A percentile compares a stretch with the other conserved stretches of the same genome.
Evolutionary conservation across 2,113 vertebrate genomes (phyloP).

Genomic region (Spilogale gracilis): DNA sequence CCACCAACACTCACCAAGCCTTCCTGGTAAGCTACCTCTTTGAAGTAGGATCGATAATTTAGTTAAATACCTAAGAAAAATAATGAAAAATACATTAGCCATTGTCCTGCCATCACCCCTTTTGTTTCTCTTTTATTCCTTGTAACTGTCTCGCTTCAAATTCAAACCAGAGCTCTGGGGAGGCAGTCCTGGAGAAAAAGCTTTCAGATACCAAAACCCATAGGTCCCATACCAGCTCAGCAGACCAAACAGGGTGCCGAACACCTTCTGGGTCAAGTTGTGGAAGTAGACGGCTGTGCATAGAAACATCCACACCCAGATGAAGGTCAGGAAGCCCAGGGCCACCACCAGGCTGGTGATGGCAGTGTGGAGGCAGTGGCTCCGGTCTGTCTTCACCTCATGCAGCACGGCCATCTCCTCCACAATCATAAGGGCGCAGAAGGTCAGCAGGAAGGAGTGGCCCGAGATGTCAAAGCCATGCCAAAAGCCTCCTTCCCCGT

Average conservation of each 20-base stretch:
- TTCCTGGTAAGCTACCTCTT: not conserved
- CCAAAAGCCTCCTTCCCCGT: constrained; percentile 90
- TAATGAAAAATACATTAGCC: not conserved
- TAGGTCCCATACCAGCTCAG: constrained; percentile 94
- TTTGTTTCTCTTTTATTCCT: constrained; percentile 80
- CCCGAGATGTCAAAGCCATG: constrained; percentile 96
- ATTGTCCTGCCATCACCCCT: not conserved
- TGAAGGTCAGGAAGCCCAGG: constrained; percentile 89
- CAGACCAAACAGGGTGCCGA: constrained; percentile 92
- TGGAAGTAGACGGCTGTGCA: constrained; percentile 98
- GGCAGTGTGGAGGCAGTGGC: constrained; percentile 75
- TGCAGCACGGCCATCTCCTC: constrained; percentile 93
- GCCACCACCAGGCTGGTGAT: constrained; percentile 90
- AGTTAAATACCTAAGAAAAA: constrained; percentile 10
- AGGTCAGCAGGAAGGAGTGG: constrained; percentile 96
- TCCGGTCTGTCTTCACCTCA: constrained; percentile 80
- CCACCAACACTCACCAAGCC: not conserved
- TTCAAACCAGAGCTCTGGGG: constrained; percentile 86
- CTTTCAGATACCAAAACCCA: constrained; percentile 92
- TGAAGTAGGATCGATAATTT: not conserved
- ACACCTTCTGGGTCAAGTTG: constrained; percentile 91
- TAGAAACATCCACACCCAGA: constrained; percentile 97
- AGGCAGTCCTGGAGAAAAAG: constrained; percentile 94
- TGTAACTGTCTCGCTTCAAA: constrained; percentile 84
- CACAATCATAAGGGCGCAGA: constrained; percentile 93